phyloP scores from a whole-genome alignment of 2,888 invertebrate species.

The Reticulitermes lucifugus region DNA sequence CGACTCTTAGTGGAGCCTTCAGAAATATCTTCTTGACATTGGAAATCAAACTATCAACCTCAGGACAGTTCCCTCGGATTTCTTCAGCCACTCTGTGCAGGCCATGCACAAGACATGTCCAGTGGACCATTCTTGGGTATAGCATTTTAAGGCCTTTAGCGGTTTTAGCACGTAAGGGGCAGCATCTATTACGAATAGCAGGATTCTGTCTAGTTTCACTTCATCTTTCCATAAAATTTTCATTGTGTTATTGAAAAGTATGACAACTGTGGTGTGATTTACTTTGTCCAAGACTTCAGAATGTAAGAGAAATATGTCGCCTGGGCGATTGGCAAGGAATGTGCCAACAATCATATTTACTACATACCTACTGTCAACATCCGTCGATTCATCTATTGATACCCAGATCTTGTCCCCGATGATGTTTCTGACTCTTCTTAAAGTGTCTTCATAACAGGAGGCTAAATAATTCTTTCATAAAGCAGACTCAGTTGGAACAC shows the following conservation, averaged over 20 bases:
- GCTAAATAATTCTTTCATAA: neutral
- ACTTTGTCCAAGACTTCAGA: neutral
- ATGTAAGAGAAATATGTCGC: neutral
- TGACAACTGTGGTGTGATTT: neutral
- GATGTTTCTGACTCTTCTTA: neutral
- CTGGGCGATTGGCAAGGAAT: neutral
- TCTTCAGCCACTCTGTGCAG: conserved; percentile 57
- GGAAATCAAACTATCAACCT: conserved; percentile 56
- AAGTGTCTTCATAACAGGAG: neutral
- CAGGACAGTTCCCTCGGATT: conserved; percentile 55
- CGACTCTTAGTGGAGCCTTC: conserved; percentile 56
- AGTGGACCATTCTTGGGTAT: conserved; percentile 57
- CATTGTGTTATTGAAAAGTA: neutral
- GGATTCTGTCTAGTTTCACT: conserved; percentile 44
- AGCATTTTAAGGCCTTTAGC: conserved; percentile 8
- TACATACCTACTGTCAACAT: neutral
- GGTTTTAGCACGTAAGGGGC: conserved; percentile 57
- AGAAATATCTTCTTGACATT: conserved; percentile 57
- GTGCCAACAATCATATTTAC: neutral
- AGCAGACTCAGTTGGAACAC: neutral
- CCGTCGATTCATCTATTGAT: neutral
- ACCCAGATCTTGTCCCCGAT: conserved; percentile 8
- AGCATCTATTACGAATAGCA: conserved; percentile 55
- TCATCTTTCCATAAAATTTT: conserved; percentile 33
- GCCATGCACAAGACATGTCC: conserved; percentile 58